A percentile compares a stretch with the other conserved stretches of the same genome.
These are phyloP conservation scores for Lerista edwardsae DNA, from an alignment of 2,797 vertebrate genomes.

Conservation along the genomic window DNA sequence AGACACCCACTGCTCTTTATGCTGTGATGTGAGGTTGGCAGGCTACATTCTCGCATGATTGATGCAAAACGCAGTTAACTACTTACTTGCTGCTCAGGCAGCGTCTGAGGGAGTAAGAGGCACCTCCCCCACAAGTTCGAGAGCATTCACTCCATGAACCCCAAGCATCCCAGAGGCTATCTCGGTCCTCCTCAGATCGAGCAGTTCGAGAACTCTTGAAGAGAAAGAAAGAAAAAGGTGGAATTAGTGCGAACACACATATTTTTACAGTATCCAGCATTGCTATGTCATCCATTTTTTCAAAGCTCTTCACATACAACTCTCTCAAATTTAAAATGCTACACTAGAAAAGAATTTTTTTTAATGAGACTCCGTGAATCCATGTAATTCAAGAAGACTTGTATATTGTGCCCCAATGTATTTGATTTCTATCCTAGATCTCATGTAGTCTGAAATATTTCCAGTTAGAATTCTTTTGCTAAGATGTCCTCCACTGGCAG, in stretches of 20 bases:
- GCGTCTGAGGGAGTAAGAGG: conserved; percentile 92
- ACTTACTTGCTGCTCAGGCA: conserved; percentile 95
- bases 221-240: conserved; percentile 19
- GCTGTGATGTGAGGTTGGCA: not conserved
- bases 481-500: not conserved
- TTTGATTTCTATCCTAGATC: not conserved
- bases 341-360: not conserved
- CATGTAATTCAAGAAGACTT: not conserved
- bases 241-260: not conserved
- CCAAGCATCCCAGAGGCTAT: conserved; percentile 95
- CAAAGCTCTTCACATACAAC: not conserved
- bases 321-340: not conserved
- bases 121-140: conserved; percentile 93
- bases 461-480: not conserved
- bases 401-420: not conserved
- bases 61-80: not conserved
- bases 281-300: not conserved
- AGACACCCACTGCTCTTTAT: conserved; percentile 2
- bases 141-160: conserved; percentile 97
- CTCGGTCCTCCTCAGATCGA: conserved; percentile 91
- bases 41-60: not conserved
- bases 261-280: not conserved
- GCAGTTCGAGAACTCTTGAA: conserved; percentile 90
- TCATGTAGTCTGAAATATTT: not conserved
- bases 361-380: not conserved